Evolutionary conservation across 1,140 invertebrate genomes (phyloP), one percentile per base, ranked within the genome.

Genomic region (Radopholus similis): DNA sequence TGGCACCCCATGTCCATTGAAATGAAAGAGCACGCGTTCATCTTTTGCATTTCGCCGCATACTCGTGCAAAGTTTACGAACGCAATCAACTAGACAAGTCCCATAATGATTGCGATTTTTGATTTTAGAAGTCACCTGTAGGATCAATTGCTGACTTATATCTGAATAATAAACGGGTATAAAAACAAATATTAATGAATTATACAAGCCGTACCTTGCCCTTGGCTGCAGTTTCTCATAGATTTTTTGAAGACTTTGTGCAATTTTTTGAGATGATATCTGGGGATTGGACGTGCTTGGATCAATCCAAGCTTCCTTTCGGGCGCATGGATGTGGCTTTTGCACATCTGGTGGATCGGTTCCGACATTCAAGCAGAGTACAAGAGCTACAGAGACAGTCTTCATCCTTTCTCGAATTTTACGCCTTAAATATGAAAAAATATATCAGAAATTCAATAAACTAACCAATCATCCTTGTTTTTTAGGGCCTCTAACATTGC

Each of bases 1-100:
- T 42, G 96, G 96, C 57, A 99, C 96, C 49, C 95, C 96, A 84
- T 99, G 96, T 0, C 96, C 96, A 86, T 97, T 98, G 83, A 98
- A 99, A 85, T 99, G 95, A 86, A 99, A 98, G 5, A 99, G 86
- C 26, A 99, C 94, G 74, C 96, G 87, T 82, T 99, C 96, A 76
- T 98, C 95, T 85, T 97, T 98, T 0, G 96, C 94, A 86, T 95
- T 97, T 74, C 93, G 86, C n/a, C 96, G 86, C 56, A 98, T 85
- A 9, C 93, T 95, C 26, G 89, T 90, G 82, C 95, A 97, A 13
- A 98, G 85, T 84, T 97, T 97, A 83, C 96, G 96, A 0, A 99
- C 91, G 85, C 98, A 95, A 54, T 98, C 95, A 4, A 92, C 89
- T 62, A 35, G 9, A 58, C 9, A 60, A 40, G 26, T 15, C 26